Evolutionary conservation across 2,888 invertebrate genomes (phyloP), one percentile per base, ranked within the genome.

Genomic region (Cyclophora albipunctata): DNA sequence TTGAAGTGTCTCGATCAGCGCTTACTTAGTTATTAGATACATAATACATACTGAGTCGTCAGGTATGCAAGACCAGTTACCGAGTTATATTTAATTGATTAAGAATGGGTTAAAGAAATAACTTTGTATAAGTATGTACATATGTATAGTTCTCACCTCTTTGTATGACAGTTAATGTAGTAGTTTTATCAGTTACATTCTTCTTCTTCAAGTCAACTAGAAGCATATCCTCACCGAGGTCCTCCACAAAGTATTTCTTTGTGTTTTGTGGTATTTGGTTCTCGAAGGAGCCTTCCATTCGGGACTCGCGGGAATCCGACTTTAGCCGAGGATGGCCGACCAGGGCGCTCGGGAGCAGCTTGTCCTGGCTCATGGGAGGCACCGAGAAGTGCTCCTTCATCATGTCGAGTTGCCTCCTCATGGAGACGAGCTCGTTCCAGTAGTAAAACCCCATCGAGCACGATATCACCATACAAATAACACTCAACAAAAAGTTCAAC

Each of bases 361-460:
- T 76, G 41, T 80, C 78, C 45, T 75, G 73, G 55, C 65, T 72
- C 34, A 78, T 54, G 55, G 70, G 81, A 40, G 79, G 77, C 35
- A 76, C 63, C 45, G 81, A 58, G 41, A 81, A 68, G 56, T 85
- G 82, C 49, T 86, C 84, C 52, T 76, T 79, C 41, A 85, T 67
- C 41, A 67, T 55, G 49, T 87, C 87, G 34, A 87, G 56, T 50
- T 87, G 84, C 59, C 75, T 78, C 47, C 79, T 71, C 81, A 85
- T 79, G 0, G 76, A 70, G 52, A 77, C 73, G 71, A 86, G 75
- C 60, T 87, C 87, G 53, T 81, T 84, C 83, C 85, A 87, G 62
- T 79, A 87, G 62, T 84, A 86, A 61, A 83, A 83, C 43, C 84
- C 84, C 46, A 85, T 73, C 7, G 78, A 77, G 63, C 80, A 78